Base-by-base conservation (phyloP, 1,140 invertebrate genomes). In the Aleiodes sp. region DNA sequence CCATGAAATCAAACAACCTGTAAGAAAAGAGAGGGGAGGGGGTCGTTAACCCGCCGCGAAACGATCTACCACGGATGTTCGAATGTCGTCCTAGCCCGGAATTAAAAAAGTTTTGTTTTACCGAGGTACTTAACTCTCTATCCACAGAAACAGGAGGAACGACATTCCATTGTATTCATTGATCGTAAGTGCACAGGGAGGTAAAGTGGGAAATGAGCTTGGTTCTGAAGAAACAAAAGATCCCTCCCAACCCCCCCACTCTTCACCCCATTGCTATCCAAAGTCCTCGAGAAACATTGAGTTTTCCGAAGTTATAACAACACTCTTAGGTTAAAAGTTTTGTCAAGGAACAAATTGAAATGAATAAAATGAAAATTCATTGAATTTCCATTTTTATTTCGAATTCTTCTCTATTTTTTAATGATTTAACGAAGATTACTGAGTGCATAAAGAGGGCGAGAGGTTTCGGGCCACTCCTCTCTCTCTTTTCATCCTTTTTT, bases 51-150 rank as follows among this genome's bases (percentile, higher is more conserved):
- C 46, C 12, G 7, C 24, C 46, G 21, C 24, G 46, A 56, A 24
- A 21, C 12, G 19, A 19, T 24, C 46, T 21, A 21, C 31, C 24
- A 21, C 63, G 69, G 64, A 70, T 70, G 52, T 70, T 70, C 37
- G 63, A 65, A 31, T 62, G 39, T 60, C 64, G 56, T 57, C 57
- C 62, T 57, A 46, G 41, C 46, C 62, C 71, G 64, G 64, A 70
- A 70, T 73, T 67, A 70, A 67, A 70, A 73, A 73, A 70, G 64
- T 67, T 67, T 70, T 64, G 64, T 73, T 73, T 73, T 73, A 67
- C 67, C 57, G 67, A 39, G 39, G 61, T 56, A 56, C 46, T 56
- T 56, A 56, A 56, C 46, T 56, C 46, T 52, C 46, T 9, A 21
- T 56, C 46, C 24, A 19, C 46, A 21, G 26, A 56, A 56, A 56